A percentile compares a stretch with the other conserved stretches of the same genome.
Evolutionary conservation across 2,113 vertebrate species (phyloP).

Genomic region (Sylvilagus bachmani): DNA sequence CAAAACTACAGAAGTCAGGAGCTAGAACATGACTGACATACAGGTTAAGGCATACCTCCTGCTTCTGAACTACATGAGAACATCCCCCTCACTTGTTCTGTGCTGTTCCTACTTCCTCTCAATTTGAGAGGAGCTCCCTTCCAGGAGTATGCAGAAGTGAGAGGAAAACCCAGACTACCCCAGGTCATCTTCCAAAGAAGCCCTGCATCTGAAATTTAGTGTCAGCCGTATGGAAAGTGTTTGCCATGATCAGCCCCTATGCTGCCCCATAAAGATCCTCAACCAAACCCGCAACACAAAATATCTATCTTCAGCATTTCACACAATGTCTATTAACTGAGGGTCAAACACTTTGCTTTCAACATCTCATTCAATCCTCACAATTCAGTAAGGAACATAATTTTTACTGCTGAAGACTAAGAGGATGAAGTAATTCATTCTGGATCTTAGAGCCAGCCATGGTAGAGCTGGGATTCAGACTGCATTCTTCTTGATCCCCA

Average conservation of each 20-base stretch:
- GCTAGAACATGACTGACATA: not conserved
- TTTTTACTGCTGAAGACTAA: not conserved
- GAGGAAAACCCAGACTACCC: not conserved
- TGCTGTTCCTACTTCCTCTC: not conserved
- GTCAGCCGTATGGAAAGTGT: not conserved
- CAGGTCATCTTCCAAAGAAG: not conserved
- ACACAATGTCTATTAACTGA: not conserved
- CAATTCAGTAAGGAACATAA: slow-evolving; percentile 12
- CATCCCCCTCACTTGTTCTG: not conserved
- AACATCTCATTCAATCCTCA: slow-evolving; percentile 31
- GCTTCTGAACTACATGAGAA: not conserved
- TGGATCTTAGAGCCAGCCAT: slow-evolving; percentile 17
- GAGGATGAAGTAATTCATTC: slow-evolving; percentile 8
- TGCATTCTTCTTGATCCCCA: slow-evolving; percentile 24
- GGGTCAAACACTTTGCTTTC: slow-evolving; percentile 34
- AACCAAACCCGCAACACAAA: slow-evolving; percentile 17
- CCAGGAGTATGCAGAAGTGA: not conserved
- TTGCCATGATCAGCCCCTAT: not conserved
- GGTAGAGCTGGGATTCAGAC: not conserved
- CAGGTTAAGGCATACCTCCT: not conserved
- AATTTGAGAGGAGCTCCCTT: not conserved
- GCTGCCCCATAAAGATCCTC: not conserved
- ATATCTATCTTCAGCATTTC: slow-evolving; percentile 18
- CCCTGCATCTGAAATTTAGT: not conserved
- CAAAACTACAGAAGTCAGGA: not conserved